A percentile compares a stretch with the other conserved stretches of the same genome.
These are phyloP conservation scores for Heliangelus exortis DNA, from an alignment of 2,797 vertebrate species.

Conservation along the genomic window DNA sequence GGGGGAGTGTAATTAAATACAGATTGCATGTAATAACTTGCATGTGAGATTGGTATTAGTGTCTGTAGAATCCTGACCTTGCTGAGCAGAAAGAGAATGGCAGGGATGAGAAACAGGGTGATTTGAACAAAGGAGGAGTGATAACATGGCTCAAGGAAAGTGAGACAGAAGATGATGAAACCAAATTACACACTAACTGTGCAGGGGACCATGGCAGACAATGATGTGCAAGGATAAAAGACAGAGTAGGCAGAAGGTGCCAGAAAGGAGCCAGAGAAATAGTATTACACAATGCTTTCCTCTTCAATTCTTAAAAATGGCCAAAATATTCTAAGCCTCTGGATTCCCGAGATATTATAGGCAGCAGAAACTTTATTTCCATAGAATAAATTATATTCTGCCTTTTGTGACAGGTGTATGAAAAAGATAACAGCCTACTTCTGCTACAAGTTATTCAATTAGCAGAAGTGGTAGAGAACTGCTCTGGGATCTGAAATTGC, in stretches of 20 bases:
- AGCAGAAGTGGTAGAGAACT: slow-evolving; percentile 11
- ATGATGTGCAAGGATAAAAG: background rate
- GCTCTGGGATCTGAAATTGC: slow-evolving; percentile 43
- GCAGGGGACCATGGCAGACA: background rate
- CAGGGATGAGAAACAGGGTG: background rate
- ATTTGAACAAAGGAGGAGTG: background rate
- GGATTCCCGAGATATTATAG: background rate
- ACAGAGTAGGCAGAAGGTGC: background rate
- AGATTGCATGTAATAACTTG: background rate
- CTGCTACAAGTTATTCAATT: slow-evolving; percentile 50
- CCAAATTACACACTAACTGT: background rate
- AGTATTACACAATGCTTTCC: background rate
- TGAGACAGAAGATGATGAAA: background rate
- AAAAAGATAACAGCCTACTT: slow-evolving; percentile 18
- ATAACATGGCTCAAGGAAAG: background rate
- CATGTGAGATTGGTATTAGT: background rate
- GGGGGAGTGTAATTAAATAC: background rate
- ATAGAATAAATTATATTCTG: background rate
- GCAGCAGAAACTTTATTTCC: background rate
- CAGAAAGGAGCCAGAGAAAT: background rate
- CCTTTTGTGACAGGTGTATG: slow-evolving; percentile 19
- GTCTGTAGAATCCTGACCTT: background rate
- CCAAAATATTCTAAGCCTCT: background rate
- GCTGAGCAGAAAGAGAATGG: background rate
- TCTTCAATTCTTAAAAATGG: background rate